Evolutionary conservation across 2,797 vertebrate species (phyloP), one percentile per base, ranked within the genome.

Genomic region (Florisuga fusca): DNA sequence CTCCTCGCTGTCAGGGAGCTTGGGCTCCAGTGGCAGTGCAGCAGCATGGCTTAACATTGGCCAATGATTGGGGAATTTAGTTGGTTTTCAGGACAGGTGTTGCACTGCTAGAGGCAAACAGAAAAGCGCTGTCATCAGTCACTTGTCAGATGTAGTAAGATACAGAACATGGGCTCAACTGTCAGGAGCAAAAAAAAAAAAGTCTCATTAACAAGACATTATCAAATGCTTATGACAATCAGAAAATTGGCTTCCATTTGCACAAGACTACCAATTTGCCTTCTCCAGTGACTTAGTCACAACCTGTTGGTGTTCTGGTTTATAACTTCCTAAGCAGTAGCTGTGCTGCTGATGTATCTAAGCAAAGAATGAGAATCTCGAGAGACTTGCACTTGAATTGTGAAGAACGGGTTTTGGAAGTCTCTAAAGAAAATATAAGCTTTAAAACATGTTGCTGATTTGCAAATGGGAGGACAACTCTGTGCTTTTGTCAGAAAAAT

Each of bases 131-230:
- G 87, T 54, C 58, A 33, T 4, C 8, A 74, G 64, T 57, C 84
- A n/a, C 75, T 76, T 55, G 27, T 74, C 63, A 61, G 46, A 67
- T 10, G 36, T 43, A 74, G 74, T 74, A 73, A 93, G 78, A 92
- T 73, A 73, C 29, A 93, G 46, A 80, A 46, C 10, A 13, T 11
- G 43, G 66, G 95, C 80, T 95, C 58, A 48, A 82, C 81, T 92
- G 55, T 64, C 80, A 34, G 43, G 21, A 53, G 83, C 87, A 92
- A 87, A 91, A 51, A 63, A 51, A 63, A 69, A 36, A 51, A 89
- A 88, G 68, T 87, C 96, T 97, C 87, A 85, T 93, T 95, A 95
- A 67, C 21, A 87, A 78, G 71, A 78, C 5, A 5, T 57, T 63
- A 90, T 34, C 41, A 84, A 89, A 74, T 45, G 38, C 43, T 88